phyloP scores from a whole-genome alignment of 2,113 vertebrate genomes.

The Rhinolophus ferrumequinum region DNA sequence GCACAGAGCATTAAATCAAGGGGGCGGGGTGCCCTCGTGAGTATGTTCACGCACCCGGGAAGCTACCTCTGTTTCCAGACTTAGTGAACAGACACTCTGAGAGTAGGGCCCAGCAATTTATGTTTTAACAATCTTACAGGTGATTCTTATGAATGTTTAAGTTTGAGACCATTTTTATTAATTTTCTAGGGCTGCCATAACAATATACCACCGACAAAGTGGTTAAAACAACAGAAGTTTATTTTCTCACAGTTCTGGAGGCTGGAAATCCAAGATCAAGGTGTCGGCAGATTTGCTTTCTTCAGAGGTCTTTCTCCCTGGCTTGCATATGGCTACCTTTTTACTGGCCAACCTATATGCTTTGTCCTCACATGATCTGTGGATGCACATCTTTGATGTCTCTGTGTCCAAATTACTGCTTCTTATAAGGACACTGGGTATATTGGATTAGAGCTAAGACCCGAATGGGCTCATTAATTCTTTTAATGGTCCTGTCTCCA shows the following conservation, averaged over 20 bases:
- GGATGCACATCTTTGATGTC: not conserved
- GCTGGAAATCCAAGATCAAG: not conserved
- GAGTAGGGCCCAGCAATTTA: not conserved
- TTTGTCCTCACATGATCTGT: not conserved
- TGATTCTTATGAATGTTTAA: not conserved
- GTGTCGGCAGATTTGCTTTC: not conserved
- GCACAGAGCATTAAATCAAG: not conserved
- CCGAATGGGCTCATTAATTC: not conserved
- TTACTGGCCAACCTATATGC: not conserved
- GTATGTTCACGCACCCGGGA: not conserved
- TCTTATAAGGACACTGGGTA: not conserved
- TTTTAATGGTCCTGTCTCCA: not conserved
- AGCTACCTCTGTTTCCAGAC: not conserved
- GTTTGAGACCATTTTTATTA: not conserved
- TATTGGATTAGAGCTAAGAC: not conserved
- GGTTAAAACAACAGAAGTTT: not conserved
- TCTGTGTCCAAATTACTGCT: not conserved
- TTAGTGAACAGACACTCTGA: not conserved
- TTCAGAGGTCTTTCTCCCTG: not conserved
- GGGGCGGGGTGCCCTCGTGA: not conserved
- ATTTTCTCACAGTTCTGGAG: not conserved
- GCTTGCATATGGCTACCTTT: not conserved
- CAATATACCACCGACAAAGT: not conserved
- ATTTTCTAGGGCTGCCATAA: not conserved
- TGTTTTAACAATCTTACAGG: not conserved